phyloP scores from a whole-genome alignment of 2,888 invertebrate genomes.

The Dolichomitus sp. region DNA sequence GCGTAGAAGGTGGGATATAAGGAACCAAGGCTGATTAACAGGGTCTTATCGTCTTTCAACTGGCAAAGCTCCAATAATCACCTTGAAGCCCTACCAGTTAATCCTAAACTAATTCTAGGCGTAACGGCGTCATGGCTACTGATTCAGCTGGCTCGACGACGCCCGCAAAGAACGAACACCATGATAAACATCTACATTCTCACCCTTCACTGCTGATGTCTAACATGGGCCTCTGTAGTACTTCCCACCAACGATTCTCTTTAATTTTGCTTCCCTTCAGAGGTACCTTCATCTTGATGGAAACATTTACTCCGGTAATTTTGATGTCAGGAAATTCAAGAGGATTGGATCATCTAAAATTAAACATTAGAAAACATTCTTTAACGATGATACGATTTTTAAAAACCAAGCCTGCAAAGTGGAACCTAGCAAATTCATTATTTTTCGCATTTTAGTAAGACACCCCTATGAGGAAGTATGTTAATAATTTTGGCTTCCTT shows the following conservation, averaged over 20 bases:
- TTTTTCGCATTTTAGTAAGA: too few relatives aligned
- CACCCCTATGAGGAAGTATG: too few relatives aligned
- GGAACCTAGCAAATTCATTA: too few relatives aligned
- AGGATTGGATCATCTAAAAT: too few relatives aligned
- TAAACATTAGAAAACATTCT: too few relatives aligned
- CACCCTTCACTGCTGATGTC: constrained; percentile 10
- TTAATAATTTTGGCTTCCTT: too few relatives aligned
- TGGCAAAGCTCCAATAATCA: constrained; percentile 84
- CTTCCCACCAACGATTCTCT: neutral
- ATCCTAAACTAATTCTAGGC: constrained; percentile 82
- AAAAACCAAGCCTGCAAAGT: too few relatives aligned
- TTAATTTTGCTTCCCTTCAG: neutral
- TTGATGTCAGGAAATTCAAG: too few relatives aligned
- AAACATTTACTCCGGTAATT: too few relatives aligned
- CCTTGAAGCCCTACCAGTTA: constrained; percentile 82
- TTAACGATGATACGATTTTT: too few relatives aligned
- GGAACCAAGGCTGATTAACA: constrained; percentile 79
- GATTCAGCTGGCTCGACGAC: constrained; percentile 48
- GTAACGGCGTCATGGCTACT: constrained; percentile 76
- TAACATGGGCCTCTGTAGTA: neutral
- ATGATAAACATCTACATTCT: constrained; percentile 40
- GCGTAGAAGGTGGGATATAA: constrained; percentile 58
- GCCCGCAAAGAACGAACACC: constrained; percentile 64
- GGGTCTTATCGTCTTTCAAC: constrained; percentile 82
- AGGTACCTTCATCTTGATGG: too few relatives aligned